These are phyloP conservation scores for Hyposmocoma kahamanoa DNA, from an alignment of 1,140 invertebrate species.

Conservation along the genomic window DNA sequence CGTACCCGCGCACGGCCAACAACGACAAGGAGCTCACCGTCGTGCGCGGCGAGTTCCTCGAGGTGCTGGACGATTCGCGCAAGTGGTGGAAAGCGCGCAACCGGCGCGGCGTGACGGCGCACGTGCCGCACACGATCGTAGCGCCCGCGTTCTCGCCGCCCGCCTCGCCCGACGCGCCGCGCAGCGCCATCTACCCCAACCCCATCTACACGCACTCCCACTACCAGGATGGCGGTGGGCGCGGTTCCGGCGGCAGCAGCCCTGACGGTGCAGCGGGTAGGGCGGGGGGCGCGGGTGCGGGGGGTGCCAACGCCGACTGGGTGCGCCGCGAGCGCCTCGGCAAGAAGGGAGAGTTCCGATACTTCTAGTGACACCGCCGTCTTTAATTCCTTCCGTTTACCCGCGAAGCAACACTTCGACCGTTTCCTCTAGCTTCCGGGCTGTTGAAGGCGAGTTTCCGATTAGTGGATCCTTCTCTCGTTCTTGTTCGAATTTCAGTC, in stretches of 20 bases:
- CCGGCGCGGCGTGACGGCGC: conserved; percentile 85
- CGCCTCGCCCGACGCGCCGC: conserved; percentile 24
- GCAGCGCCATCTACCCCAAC: conserved; percentile 78
- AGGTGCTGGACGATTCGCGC: conserved; percentile 91
- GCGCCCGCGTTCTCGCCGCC: conserved; percentile 52
- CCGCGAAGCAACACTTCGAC: too few species aligned
- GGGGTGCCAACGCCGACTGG: conserved; percentile 77
- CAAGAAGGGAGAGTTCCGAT: conserved; percentile 97
- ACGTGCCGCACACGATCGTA: conserved; percentile 96
- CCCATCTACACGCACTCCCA: conserved; percentile 71
- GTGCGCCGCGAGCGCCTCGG: conserved; percentile 90
- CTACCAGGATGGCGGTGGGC: conserved; percentile 10
- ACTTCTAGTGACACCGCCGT: conserved; percentile 80
- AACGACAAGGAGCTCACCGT: conserved; percentile 99
- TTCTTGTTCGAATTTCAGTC: too few species aligned
- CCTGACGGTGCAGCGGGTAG: conserved; percentile 24
- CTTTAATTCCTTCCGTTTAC: conserved; percentile 10
- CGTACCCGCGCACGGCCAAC: conserved; percentile 96
- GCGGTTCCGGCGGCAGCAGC: not conserved
- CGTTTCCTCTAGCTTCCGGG: too few species aligned
- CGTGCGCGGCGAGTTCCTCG: conserved; percentile 94
- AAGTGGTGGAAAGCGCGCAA: conserved; percentile 99
- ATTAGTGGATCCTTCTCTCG: too few species aligned
- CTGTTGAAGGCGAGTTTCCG: too few species aligned
- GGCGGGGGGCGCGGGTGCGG: conserved; percentile 61